Percentiles rank a stretch among this genome's conserved stretches.
These are phyloP conservation scores for Lasaia peninsularis DNA, from an alignment of 1,140 invertebrate genomes.

Conservation along the genomic window DNA sequence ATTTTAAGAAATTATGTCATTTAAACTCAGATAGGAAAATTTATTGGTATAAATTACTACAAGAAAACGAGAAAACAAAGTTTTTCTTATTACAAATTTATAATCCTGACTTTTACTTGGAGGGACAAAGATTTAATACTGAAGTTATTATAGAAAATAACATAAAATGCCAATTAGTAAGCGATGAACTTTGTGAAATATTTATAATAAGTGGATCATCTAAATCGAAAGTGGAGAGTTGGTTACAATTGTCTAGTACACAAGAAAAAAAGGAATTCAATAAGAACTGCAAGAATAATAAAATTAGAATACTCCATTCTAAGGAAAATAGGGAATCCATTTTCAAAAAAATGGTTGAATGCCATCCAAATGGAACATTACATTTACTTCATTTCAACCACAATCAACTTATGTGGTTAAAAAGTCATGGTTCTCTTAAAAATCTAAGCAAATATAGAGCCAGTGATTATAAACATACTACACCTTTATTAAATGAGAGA, in stretches of 20 bases:
- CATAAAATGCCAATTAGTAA: background rate
- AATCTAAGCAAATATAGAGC: background rate
- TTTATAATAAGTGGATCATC: background rate
- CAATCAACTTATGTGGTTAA: background rate
- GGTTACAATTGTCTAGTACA: background rate
- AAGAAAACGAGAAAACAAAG: background rate
- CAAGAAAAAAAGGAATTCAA: background rate
- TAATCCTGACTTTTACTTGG: background rate
- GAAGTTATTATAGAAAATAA: background rate
- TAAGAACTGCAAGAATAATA: background rate
- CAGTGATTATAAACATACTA: background rate
- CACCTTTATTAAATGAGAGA: background rate
- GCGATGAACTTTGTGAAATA: background rate
- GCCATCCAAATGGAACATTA: background rate
- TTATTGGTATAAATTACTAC: background rate
- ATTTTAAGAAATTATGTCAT: background rate
- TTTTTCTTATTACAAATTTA: slow-evolving; percentile 4
- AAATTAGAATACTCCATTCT: background rate
- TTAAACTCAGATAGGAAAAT: background rate
- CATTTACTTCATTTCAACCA: background rate
- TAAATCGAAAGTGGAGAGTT: background rate
- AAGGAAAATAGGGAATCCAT: background rate
- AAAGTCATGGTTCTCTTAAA: background rate
- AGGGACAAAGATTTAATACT: background rate
- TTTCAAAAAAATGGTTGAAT: background rate